These are phyloP conservation scores for Ophthalmolycus amberensis DNA, from an alignment of 2,113 vertebrate genomes.

Conservation along the genomic window DNA sequence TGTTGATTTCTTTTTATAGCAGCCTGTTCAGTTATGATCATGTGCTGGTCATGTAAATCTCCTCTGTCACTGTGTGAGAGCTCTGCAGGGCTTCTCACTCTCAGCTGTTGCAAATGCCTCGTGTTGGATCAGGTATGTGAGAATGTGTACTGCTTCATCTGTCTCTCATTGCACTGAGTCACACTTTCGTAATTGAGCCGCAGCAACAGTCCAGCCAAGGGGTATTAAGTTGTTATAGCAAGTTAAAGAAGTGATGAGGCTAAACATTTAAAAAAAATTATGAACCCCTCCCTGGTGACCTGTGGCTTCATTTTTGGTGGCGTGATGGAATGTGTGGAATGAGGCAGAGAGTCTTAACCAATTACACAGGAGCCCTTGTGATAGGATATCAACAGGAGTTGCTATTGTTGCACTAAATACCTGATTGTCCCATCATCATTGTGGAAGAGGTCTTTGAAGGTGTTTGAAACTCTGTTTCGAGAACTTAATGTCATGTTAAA, in stretches of 20 bases:
- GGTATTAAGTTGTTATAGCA: not conserved
- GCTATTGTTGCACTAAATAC: not conserved
- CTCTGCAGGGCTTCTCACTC: constrained; percentile 23
- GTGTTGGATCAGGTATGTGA: constrained; percentile 44
- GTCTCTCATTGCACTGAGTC: constrained; percentile 37
- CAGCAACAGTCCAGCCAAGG: not conserved
- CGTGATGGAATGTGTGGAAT: constrained; percentile 62
- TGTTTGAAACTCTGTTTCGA: not conserved
- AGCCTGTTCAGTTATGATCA: constrained; percentile 33
- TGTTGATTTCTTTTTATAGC: constrained; percentile 61
- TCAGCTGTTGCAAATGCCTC: constrained; percentile 43
- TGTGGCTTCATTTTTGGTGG: not conserved
- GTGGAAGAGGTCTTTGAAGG: not conserved
- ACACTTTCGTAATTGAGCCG: constrained; percentile 25
- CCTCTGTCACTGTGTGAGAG: constrained; percentile 37
- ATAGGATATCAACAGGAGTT: not conserved
- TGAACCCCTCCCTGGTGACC: not conserved
- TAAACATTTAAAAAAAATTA: not conserved
- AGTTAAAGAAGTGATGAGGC: not conserved
- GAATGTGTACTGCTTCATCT: not conserved
- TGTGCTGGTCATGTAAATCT: constrained; percentile 61
- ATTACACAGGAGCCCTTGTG: constrained; percentile 31
- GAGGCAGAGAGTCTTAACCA: constrained; percentile 17
- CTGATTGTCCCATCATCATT: not conserved
- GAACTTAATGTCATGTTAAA: constrained; percentile 6